Percentiles rank a stretch among this genome's conserved stretches.
phyloP scores from a whole-genome alignment of 2,113 vertebrate species.

The Delphinus delphis region DNA sequence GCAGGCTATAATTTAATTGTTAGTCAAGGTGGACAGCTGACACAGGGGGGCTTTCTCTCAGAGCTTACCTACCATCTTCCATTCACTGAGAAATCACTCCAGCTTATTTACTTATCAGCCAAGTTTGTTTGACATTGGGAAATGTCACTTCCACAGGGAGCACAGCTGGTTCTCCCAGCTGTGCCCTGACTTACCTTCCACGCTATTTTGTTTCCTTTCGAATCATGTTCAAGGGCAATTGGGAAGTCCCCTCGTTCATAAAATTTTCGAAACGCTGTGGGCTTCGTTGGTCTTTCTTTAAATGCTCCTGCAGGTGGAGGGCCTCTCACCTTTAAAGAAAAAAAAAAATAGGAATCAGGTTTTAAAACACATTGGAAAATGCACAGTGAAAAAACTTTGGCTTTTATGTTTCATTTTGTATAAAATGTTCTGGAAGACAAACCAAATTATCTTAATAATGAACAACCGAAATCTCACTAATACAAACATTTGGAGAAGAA shows the following conservation, averaged over 20 bases:
- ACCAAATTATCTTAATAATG: neutral
- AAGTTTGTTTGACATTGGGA: conserved; percentile 79
- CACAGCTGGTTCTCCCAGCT: conserved; percentile 75
- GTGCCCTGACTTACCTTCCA: conserved; percentile 94
- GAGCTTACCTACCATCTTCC: conserved; percentile 69
- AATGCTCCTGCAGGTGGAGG: conserved; percentile 92
- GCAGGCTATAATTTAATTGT: conserved; percentile 86
- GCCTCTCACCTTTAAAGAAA: conserved; percentile 88
- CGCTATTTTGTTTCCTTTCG: conserved; percentile 91
- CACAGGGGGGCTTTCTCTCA: conserved; percentile 74
- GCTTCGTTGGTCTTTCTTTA: conserved; percentile 89
- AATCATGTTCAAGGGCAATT: conserved; percentile 90
- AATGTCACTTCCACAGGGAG: conserved; percentile 70
- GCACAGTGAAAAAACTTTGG: too few species aligned
- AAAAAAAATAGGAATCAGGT: neutral
- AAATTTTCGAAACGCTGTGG: conserved; percentile 92
- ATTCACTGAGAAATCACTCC: conserved; percentile 78
- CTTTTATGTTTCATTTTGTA: neutral
- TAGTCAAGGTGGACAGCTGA: conserved; percentile 83
- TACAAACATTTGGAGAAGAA: neutral
- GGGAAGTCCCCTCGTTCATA: conserved; percentile 95
- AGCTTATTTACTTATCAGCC: conserved; percentile 80
- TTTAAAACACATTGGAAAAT: neutral
- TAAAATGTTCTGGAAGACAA: neutral
- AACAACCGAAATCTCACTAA: neutral